Conservation (phyloP, 2,888 invertebrate genomes). For the Apeira syringaria region DNA sequence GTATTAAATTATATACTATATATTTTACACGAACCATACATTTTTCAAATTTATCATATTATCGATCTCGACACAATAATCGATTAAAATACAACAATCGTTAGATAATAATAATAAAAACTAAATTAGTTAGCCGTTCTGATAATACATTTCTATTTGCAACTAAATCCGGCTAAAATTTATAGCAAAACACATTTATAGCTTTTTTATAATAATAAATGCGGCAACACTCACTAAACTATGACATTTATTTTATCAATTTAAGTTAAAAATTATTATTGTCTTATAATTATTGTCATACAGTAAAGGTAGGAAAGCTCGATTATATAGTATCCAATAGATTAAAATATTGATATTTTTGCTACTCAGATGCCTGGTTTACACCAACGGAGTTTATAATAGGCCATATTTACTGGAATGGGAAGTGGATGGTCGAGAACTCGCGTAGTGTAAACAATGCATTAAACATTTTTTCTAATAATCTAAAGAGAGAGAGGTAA, state of each 20-base stretch:
- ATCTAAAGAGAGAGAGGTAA: constrained; percentile 4
- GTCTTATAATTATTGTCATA: constrained; percentile 60
- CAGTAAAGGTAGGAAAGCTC: constrained; percentile 69
- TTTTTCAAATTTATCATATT: too few species aligned
- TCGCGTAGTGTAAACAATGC: constrained; percentile 7
- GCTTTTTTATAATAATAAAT: too few species aligned
- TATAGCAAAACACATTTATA: too few species aligned
- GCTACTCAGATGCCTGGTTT: not conserved
- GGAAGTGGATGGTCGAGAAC: constrained; percentile 7
- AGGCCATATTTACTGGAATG: too few species aligned
- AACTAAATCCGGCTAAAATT: constrained; percentile 1
- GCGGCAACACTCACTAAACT: constrained; percentile 32
- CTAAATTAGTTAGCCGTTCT: too few species aligned
- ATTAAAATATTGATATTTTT: constrained; percentile 6
- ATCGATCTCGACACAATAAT: too few species aligned
- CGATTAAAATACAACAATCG: too few species aligned
- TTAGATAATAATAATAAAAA: too few species aligned
- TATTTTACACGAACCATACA: too few species aligned
- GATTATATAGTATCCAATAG: constrained; percentile 53
- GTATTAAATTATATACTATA: too few species aligned
- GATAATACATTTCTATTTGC: too few species aligned
- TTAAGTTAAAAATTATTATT: constrained; percentile 34
- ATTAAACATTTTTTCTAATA: not conserved
- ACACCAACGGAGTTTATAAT: not conserved
- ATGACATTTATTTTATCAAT: constrained; percentile 22